Evolutionary conservation across 2,888 invertebrate species (phyloP), one percentile per base, ranked within the genome.

Genomic region (Limenitis camilla): DNA sequence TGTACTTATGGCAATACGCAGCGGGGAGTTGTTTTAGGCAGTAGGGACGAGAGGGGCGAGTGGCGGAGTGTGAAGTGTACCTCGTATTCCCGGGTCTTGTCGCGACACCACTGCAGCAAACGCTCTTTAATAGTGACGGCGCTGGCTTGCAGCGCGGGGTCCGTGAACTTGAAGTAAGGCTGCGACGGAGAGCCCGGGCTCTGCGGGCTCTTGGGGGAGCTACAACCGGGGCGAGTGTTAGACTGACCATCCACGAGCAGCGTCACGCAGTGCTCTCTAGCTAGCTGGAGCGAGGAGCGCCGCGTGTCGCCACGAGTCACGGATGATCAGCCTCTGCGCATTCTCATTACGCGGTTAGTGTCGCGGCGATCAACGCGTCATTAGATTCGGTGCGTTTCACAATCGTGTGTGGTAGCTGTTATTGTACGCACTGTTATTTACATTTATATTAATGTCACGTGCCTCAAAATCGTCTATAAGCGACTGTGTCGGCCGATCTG

Each of bases 81-180:
- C 94, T 97, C 94, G 89, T 98, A 98, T 90, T 96, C 97, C 91
- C 94, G 93, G 74, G 97, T 97, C 92, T 97, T 97, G 90, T 94
- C 94, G 89, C 96, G 95, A 90, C 96, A 96, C 98, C 98, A 98
- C 88, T 94, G 93, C 89, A 98, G 92, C 83, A 98, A 91, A 88
- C 96, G 93, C 83, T 98, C 97, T 92, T 98, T 98, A 88, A 97
- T 96, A 89, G 96, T 94, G 88, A 93, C 93, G 76, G 97, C 97
- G 89, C 95, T 96, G 86, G 94, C 92, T 84, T 92, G 93, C 89
- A 97, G 91, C 88, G 93, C 92, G 76, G 95, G 94, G 89, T 95
- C 95, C 84, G 94, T 95, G 91, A 96, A 95, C 92, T 93, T 94
- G 92, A 96, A 95, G 86, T 92, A 90, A 80, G 94, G 93, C 83